A percentile compares a stretch with the other conserved stretches of the same genome.
Evolutionary conservation across 2,888 invertebrate genomes (phyloP).

Genomic region (Sussaba pulchella): DNA sequence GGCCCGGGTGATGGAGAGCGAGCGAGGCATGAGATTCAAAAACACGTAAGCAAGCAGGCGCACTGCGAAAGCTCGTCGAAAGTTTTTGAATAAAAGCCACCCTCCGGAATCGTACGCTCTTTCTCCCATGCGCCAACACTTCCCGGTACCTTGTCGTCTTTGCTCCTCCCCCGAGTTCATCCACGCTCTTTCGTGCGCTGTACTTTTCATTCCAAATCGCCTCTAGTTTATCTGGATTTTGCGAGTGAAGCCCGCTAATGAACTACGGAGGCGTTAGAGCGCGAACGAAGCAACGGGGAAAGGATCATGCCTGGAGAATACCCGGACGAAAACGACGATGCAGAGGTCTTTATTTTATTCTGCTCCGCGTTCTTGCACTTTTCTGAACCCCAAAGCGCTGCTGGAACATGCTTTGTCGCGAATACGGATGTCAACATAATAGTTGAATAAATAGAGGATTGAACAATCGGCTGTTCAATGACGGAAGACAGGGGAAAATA

Average conservation of each 20-base stretch:
- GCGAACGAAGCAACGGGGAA: slow-evolving; percentile 46
- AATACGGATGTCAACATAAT: slow-evolving; percentile 33
- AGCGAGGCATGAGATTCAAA: slow-evolving; percentile 18
- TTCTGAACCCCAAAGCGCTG: slow-evolving; percentile 10
- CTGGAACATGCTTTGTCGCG: slow-evolving; percentile 37
- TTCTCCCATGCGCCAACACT: slow-evolving; percentile 19
- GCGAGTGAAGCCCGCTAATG: slow-evolving; percentile 77
- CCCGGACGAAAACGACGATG: slow-evolving; percentile 40
- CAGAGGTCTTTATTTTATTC: slow-evolving; percentile 1
- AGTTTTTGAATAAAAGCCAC: slow-evolving; percentile 69
- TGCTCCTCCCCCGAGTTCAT: background rate
- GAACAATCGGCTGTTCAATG: background rate
- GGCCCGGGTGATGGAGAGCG: slow-evolving; percentile 5
- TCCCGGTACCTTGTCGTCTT: slow-evolving; percentile 20
- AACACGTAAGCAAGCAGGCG: slow-evolving; percentile 43
- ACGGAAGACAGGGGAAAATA: too few relatives aligned
- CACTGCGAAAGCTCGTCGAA: slow-evolving; percentile 58
- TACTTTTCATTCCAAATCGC: slow-evolving; percentile 72
- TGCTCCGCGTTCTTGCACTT: background rate
- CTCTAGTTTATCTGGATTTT: slow-evolving; percentile 72
- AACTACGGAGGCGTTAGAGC: slow-evolving; percentile 71
- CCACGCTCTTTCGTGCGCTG: slow-evolving; percentile 54
- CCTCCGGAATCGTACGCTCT: slow-evolving; percentile 36
- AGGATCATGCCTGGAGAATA: slow-evolving; percentile 57
- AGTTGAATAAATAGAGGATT: slow-evolving; percentile 15